Percentiles rank a stretch among this genome's conserved stretches.
Evolutionary conservation across 2,888 invertebrate genomes (phyloP).

Genomic region (Liposcelis brunnea): DNA sequence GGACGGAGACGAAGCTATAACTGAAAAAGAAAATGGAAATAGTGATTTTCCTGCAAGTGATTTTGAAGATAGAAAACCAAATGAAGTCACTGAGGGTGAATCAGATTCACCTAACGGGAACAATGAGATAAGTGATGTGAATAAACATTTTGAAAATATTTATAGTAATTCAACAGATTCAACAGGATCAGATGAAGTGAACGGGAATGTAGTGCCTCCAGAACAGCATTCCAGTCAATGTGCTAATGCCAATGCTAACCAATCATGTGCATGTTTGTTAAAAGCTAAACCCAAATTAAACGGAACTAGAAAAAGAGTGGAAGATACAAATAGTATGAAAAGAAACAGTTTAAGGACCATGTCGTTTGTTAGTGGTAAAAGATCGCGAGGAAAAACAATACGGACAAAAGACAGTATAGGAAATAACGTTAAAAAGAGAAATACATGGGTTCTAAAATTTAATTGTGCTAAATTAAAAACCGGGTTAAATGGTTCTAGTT

Average conservation of each 20-base stretch:
- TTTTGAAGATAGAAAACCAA: no score
- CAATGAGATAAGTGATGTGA: slow-evolving; percentile 13
- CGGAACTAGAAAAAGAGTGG: slow-evolving; percentile 9
- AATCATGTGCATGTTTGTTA: slow-evolving; percentile 9
- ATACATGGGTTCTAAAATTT: slow-evolving; percentile 22
- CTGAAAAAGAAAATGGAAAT: neutral
- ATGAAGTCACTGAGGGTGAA: neutral
- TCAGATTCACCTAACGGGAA: slow-evolving; percentile 8
- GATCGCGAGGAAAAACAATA: slow-evolving; percentile 16
- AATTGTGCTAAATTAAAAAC: slow-evolving; percentile 21
- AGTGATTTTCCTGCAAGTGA: neutral
- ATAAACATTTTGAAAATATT: slow-evolving; percentile 18
- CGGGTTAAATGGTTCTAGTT: slow-evolving; percentile 17
- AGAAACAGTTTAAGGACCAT: slow-evolving; percentile 9
- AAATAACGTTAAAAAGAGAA: slow-evolving; percentile 19
- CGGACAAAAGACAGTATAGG: slow-evolving; percentile 16
- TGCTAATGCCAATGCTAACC: no score
- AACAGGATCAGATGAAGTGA: slow-evolving; percentile 13
- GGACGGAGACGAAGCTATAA: slow-evolving; percentile 18
- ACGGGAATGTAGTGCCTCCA: slow-evolving; percentile 12
- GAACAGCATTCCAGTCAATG: no score
- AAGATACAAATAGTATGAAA: neutral
- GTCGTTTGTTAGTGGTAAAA: slow-evolving; percentile 14
- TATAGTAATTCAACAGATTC: slow-evolving; percentile 16
- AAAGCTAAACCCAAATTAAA: slow-evolving; percentile 3